Conservation (phyloP, 2,888 invertebrate species). For the Baronia brevicornis region DNA sequence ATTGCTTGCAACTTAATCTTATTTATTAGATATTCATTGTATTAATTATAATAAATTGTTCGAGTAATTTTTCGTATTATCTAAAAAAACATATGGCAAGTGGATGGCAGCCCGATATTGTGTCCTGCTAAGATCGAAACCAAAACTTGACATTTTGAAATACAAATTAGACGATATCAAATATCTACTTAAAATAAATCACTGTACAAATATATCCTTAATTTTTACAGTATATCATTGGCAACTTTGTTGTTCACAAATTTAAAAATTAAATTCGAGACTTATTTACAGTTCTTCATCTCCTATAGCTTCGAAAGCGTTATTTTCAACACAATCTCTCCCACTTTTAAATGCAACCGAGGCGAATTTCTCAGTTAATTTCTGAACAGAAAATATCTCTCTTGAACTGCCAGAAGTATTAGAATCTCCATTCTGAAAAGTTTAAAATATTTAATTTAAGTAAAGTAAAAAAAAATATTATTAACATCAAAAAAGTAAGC, state of each 20-base stretch:
- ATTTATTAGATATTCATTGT: too few species aligned
- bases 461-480: too few species aligned
- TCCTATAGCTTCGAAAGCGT: constrained; percentile 95
- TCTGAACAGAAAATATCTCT: constrained; percentile 85
- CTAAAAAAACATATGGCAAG: constrained; percentile 13
- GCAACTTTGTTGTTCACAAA: constrained; percentile 1
- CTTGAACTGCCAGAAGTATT: constrained; percentile 67
- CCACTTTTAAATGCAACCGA: constrained; percentile 82
- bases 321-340: constrained; percentile 87
- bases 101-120: constrained; percentile 11
- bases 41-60: too few species aligned
- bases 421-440: constrained; percentile 75
- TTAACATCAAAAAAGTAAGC: too few species aligned
- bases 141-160: too few species aligned
- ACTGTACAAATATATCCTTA: constrained; percentile 7
- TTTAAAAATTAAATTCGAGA: not conserved
- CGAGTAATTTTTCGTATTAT: too few species aligned
- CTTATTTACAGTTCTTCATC: constrained; percentile 88
- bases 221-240: constrained; percentile 4
- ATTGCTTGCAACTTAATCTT: too few species aligned
- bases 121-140: too few species aligned
- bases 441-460: constrained; percentile 7
- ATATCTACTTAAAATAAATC: constrained; percentile 7
- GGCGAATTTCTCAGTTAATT: constrained; percentile 81
- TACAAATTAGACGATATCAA: not conserved